These are phyloP conservation scores for Polylopha cassiicola DNA, from an alignment of 2,888 invertebrate species.

Conservation along the genomic window DNA sequence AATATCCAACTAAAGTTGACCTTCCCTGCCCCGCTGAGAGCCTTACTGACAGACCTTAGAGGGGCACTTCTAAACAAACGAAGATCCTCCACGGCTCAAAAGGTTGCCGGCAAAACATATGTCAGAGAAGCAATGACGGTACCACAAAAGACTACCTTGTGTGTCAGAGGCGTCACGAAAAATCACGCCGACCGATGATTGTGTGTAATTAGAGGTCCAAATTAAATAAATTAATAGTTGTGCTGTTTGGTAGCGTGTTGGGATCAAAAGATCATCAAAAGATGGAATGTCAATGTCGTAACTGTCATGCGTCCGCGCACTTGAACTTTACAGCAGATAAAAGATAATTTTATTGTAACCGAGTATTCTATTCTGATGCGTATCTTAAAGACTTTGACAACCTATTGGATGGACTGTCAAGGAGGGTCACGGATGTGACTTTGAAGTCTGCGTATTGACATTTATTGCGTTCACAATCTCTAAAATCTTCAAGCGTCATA, in stretches of 20 bases:
- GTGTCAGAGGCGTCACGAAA: slow-evolving; percentile 62
- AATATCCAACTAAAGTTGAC: slow-evolving; percentile 37
- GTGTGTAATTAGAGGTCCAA: slow-evolving; percentile 67
- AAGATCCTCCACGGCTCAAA: too few species aligned
- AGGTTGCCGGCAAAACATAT: slow-evolving; percentile 46
- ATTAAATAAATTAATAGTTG: slow-evolving; percentile 64
- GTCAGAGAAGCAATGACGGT: slow-evolving; percentile 62
- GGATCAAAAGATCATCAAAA: slow-evolving; percentile 26
- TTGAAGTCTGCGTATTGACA: slow-evolving; percentile 6
- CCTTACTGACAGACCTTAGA: slow-evolving; percentile 19
- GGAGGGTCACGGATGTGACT: slow-evolving; percentile 10
- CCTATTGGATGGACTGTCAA: too few species aligned
- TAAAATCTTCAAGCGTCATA: too few species aligned
- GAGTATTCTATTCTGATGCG: too few species aligned
- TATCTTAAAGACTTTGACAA: too few species aligned
- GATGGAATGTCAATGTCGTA: slow-evolving; percentile 59
- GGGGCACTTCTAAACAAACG: slow-evolving; percentile 29
- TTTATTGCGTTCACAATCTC: too few species aligned
- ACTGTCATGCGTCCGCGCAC: slow-evolving; percentile 27
- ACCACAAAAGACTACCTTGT: slow-evolving; percentile 72
- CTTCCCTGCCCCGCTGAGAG: slow-evolving; percentile 35
- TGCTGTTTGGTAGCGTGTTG: slow-evolving; percentile 49
- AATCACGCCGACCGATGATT: slow-evolving; percentile 58
- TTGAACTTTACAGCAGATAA: slow-evolving; percentile 12
- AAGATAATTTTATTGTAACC: too few species aligned